Conservation (phyloP, 2,888 invertebrate genomes). For the Melieria crassipennis region DNA sequence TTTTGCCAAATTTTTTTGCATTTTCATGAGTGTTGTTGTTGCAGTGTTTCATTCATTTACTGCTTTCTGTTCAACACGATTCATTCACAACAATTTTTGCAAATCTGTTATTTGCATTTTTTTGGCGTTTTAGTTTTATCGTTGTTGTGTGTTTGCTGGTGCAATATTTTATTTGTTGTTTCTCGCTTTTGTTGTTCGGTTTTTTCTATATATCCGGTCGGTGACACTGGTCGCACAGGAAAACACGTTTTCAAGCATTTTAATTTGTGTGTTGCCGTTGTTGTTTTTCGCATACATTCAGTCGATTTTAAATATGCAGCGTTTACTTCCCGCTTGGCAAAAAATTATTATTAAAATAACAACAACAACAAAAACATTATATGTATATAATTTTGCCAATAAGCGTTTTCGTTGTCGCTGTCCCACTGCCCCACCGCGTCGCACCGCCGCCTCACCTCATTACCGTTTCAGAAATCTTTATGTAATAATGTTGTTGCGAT, state of each 20-base stretch:
- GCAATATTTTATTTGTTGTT: neutral
- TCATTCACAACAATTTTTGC: slow-evolving; percentile 13
- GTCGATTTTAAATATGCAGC: no score
- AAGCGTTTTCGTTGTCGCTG: neutral
- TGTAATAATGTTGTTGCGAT: slow-evolving; percentile 30
- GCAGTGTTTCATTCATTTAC: slow-evolving; percentile 18
- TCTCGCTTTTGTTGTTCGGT: neutral
- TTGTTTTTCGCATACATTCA: neutral
- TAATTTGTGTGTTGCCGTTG: neutral
- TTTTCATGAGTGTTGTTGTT: slow-evolving; percentile 25
- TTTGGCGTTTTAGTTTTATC: slow-evolving; percentile 3
- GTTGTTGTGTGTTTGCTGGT: neutral
- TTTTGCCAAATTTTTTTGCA: slow-evolving; percentile 15
- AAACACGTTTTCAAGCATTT: slow-evolving; percentile 28
- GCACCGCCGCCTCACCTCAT: slow-evolving; percentile 24
- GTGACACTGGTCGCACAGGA: slow-evolving; percentile 28
- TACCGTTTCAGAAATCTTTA: slow-evolving; percentile 26
- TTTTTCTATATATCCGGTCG: slow-evolving; percentile 30
- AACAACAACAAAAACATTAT: slow-evolving; percentile 12
- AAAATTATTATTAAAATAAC: slow-evolving; percentile 9
- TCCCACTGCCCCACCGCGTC: neutral
- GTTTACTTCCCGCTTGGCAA: slow-evolving; percentile 18
- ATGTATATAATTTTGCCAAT: neutral
- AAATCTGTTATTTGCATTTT: slow-evolving; percentile 19
- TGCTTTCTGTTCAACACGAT: neutral